These are phyloP conservation scores for Dioctria rufipes DNA, from an alignment of 2,888 invertebrate genomes.

Conservation along the genomic window DNA sequence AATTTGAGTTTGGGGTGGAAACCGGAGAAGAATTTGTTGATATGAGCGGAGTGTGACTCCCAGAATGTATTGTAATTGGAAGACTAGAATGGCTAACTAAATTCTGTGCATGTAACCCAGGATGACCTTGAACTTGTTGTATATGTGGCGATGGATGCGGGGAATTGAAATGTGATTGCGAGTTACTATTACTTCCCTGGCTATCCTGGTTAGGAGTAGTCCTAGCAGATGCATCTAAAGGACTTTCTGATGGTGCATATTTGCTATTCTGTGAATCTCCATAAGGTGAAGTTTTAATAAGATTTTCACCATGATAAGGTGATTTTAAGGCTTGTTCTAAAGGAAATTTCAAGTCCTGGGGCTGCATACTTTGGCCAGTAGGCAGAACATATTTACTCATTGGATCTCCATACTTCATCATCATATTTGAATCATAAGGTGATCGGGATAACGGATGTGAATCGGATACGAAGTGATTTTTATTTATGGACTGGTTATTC, in stretches of 20 bases:
- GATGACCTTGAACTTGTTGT: slow-evolving; percentile 65
- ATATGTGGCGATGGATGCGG: slow-evolving; percentile 69
- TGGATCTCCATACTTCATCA: slow-evolving; percentile 71
- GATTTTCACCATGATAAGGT: slow-evolving; percentile 69
- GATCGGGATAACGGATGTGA: slow-evolving; percentile 68
- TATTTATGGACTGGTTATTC: slow-evolving; percentile 45
- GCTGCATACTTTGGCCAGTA: slow-evolving; percentile 63
- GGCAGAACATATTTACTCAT: slow-evolving; percentile 65
- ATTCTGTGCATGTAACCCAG: slow-evolving; percentile 71
- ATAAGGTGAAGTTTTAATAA: slow-evolving; percentile 70
- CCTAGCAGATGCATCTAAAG: slow-evolving; percentile 70
- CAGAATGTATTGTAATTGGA: slow-evolving; percentile 65
- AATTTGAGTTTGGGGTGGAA: slow-evolving; percentile 58
- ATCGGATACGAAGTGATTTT: slow-evolving; percentile 47
- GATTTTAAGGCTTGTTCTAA: slow-evolving; percentile 63
- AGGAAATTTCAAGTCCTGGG: slow-evolving; percentile 71
- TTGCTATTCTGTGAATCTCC: slow-evolving; percentile 64
- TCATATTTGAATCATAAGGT: slow-evolving; percentile 69
- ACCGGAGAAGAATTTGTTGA: slow-evolving; percentile 63
- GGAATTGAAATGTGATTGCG: slow-evolving; percentile 68
- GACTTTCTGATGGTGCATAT: slow-evolving; percentile 68
- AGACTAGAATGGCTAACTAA: slow-evolving; percentile 67
- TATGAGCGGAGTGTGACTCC: slow-evolving; percentile 65
- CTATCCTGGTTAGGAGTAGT: slow-evolving; percentile 71
- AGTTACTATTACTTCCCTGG: slow-evolving; percentile 70